Base-by-base conservation (phyloP, 2,113 vertebrate genomes). In the Onychostruthus taczanowskii region DNA sequence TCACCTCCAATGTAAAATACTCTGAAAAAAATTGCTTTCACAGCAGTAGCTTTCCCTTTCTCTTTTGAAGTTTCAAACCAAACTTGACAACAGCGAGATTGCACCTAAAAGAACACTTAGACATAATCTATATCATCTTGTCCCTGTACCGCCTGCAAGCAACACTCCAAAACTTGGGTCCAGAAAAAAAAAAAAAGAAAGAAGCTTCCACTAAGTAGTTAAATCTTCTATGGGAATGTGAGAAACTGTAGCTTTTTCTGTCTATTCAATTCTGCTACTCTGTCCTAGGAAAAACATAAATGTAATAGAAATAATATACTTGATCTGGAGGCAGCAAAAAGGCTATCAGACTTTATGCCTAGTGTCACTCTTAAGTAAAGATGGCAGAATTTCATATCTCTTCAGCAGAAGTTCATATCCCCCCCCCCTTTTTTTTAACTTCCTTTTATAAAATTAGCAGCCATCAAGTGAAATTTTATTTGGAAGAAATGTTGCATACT, bases 341-440 rank as follows among this genome's bases (percentile, higher is more conserved):
- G 68, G 63, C 17, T 28, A 28, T 2, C 16, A 18, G 20, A 30
- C 46, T 63, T 82, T 41, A 77, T 67, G 39, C 8, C 30, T 59
- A 61, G 13, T n/a, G n/a, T 82, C 56, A 75, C 31, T 64, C 41
- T 28, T 58, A 56, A 69, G 49, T 49, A 66, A 70, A 67, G 17
- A 41, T 8, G 16, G 37, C 24, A 79, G 39, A 87, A 83, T 26
- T 59, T 79, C 5, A 6, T 10, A 47, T 11, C 24, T 33, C 14
- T 82, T 67, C 74, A 68, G 26, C 77, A 75, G 30, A 19, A 66
- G 20, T 18, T 81, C 1, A 0, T 59, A n/a, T 2, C 1, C 0
- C 6, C 5, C 2, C 1, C 0, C 6, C 5, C 10, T 52, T 20
- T 4, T 16, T 87, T 59, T 53, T 63, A 7, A 23, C 12, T 19